Base-by-base conservation (phyloP, 2,797 vertebrate species). In the Mycteria americana region DNA sequence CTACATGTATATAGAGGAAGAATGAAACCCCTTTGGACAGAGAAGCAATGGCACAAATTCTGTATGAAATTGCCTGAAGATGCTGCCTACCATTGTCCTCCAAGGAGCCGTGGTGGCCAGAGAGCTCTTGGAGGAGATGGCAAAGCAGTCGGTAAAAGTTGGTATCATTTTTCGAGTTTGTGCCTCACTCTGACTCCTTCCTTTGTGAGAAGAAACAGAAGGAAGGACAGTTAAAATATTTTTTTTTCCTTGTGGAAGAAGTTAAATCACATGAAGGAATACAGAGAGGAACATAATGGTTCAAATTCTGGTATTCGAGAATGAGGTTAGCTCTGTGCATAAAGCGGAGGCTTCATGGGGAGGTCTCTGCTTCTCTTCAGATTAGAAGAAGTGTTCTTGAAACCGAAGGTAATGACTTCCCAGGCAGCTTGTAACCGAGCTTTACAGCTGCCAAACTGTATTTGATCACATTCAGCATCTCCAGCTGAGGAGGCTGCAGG, bases 371-470 rank as follows among this genome's bases (percentile, higher is more conserved):
- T 77, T 91, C 92, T 92, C 63, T 79, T 80, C 70, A 39, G 30
- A 70, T 70, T 63, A 57, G 62, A 65, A 51, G 43, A 76, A 87
- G 18, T 67, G 77, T 85, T 95, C 70, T 69, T 73, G 86, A 91
- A 84, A 64, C 46, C 2, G 10, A 72, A 95, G 84, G 72, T 48
- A 91, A 93, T 80, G 88, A 73, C 86, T 76, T 87, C 56, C 81
- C 81, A 89, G 92, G 81, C 74, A 9, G 92, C 85, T 82, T 91
- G 95, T 82, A 94, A 95, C 33, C 0, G 74, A 96, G 91, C 90
- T 92, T 67, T 80, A 78, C 90, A 92, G 94, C 96, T 95, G 96
- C 94, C 95, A 95, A 69, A 2, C 4, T 77, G 70, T 63, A 84
- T 95, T 43, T 91, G 86, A 28, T 92, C 86, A 79, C 77, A 50